These are phyloP conservation scores for Florisuga fusca DNA, from an alignment of 2,797 vertebrate genomes.

Conservation along the genomic window DNA sequence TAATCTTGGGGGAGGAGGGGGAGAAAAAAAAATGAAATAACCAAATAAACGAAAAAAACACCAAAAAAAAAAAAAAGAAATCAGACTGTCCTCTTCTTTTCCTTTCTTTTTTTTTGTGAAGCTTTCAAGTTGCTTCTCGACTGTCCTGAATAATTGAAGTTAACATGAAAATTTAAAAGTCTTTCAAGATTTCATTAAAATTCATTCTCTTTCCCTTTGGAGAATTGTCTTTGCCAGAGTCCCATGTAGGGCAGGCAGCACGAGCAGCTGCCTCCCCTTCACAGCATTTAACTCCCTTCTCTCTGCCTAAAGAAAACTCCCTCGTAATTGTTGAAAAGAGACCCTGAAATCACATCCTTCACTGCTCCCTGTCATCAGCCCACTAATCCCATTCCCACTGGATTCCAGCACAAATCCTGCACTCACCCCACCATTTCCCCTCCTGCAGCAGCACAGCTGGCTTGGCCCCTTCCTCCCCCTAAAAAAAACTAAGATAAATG, in stretches of 20 bases:
- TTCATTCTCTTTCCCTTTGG: constrained; percentile 62
- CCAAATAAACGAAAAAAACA: too few species aligned
- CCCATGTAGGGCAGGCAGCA: constrained; percentile 46
- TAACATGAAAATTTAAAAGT: constrained; percentile 74
- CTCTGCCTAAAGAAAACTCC: neutral
- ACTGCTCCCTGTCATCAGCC: neutral
- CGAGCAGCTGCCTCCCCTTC: neutral
- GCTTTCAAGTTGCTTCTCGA: constrained; percentile 22
- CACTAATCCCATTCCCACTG: neutral
- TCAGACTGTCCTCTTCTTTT: neutral
- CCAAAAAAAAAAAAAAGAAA: neutral
- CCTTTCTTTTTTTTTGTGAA: neutral
- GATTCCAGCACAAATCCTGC: neutral
- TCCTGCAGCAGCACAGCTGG: neutral
- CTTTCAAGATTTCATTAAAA: constrained; percentile 77
- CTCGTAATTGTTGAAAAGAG: neutral
- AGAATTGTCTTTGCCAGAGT: constrained; percentile 35
- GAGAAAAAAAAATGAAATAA: too few species aligned
- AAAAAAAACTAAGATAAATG: too few species aligned
- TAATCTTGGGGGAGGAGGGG: neutral
- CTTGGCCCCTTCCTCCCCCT: neutral
- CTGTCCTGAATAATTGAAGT: constrained; percentile 76
- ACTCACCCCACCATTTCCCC: neutral
- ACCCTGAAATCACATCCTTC: neutral
- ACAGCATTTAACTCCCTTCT: neutral